These are phyloP conservation scores for Myopa tessellatipennis DNA, from an alignment of 2,888 invertebrate species.

Conservation along the genomic window DNA sequence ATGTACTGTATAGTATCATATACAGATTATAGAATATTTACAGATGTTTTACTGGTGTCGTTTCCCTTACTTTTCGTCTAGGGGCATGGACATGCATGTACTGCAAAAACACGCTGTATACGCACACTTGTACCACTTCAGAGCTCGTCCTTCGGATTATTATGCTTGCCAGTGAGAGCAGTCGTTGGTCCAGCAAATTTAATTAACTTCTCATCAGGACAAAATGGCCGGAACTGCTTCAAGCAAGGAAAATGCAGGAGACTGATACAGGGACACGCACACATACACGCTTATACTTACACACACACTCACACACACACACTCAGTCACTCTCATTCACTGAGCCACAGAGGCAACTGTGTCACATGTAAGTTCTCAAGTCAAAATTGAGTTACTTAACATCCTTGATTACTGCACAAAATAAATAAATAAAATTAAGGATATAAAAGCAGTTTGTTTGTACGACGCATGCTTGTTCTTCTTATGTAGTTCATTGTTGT, in stretches of 20 bases:
- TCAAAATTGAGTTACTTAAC: conserved; percentile 10
- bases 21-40: no score
- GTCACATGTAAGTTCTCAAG: conserved; percentile 4
- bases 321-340: background rate
- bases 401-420: background rate
- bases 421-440: background rate
- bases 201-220: conserved; percentile 29
- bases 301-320: background rate
- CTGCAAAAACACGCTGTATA: no score
- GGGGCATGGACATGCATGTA: no score
- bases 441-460: background rate
- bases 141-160: background rate
- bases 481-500: background rate
- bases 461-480: background rate
- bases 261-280: background rate
- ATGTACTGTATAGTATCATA: no score
- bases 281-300: background rate
- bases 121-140: no score
- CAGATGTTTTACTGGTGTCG: no score
- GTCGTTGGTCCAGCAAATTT: conserved; percentile 8
- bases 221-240: conserved; percentile 9
- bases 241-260: background rate
- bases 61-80: no score
- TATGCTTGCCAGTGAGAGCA: background rate
- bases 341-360: background rate